Evolutionary conservation across 2,797 vertebrate genomes (phyloP).

Genomic region (Oreochromis mossambicus): DNA sequence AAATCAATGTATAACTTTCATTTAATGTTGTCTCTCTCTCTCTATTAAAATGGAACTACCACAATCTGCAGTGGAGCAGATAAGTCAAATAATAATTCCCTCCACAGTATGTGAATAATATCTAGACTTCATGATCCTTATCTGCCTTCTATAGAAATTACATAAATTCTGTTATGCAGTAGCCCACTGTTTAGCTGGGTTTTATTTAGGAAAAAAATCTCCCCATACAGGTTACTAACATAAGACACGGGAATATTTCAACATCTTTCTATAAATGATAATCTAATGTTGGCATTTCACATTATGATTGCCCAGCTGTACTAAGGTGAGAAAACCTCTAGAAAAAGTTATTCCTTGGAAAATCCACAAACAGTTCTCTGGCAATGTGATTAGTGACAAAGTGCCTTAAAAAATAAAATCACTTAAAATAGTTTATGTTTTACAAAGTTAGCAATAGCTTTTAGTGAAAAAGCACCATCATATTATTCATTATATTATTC

Average conservation of each 20-base stretch:
- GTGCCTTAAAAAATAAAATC: background rate
- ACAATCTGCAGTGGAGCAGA: too few species aligned
- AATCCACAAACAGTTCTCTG: background rate
- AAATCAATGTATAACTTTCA: too few species aligned
- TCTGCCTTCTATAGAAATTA: background rate
- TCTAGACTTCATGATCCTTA: background rate
- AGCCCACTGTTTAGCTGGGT: background rate
- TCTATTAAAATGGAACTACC: too few species aligned
- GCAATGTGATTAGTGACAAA: rapidly evolving
- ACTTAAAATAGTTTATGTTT: background rate
- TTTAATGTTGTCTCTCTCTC: too few species aligned
- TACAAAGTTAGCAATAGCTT: background rate
- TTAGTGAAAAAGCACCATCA: background rate
- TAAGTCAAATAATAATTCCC: too few species aligned
- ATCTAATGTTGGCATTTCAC: background rate
- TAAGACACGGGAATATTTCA: background rate
- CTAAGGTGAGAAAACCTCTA: background rate
- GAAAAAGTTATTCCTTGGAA: background rate
- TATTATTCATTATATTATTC: background rate
- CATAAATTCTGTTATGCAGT: background rate
- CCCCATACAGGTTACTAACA: background rate
- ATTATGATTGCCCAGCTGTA: background rate
- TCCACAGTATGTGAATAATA: background rate
- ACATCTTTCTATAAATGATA: background rate
- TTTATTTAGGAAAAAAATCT: background rate